These are phyloP conservation scores for Celastrina argiolus DNA, from an alignment of 2,888 invertebrate genomes.

Conservation along the genomic window DNA sequence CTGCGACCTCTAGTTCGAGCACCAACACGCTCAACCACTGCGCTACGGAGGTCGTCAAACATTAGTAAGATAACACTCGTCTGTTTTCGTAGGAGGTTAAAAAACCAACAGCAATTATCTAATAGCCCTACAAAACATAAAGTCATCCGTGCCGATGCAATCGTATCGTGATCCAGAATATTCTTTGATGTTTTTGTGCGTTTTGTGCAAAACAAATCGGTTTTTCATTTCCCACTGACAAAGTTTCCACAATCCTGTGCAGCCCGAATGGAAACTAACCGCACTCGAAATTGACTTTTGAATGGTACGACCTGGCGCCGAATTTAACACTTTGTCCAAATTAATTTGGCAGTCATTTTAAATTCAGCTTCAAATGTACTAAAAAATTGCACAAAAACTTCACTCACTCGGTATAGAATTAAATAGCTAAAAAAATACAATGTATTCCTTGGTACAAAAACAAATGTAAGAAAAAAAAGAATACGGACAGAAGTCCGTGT, in stretches of 20 bases:
- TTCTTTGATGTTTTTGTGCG: neutral
- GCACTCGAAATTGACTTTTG: conserved; percentile 6
- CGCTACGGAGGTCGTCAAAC: too few species aligned
- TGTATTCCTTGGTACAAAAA: too few species aligned
- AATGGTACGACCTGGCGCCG: conserved; percentile 7
- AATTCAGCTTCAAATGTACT: too few species aligned
- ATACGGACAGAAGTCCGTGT: too few species aligned
- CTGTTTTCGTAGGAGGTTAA: too few species aligned
- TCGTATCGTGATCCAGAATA: neutral
- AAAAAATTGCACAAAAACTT: too few species aligned
- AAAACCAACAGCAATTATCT: neutral
- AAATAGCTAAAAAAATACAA: too few species aligned
- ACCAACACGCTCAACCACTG: too few species aligned
- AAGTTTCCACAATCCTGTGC: neutral
- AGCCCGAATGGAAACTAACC: neutral
- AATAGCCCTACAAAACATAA: neutral
- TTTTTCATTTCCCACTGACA: neutral
- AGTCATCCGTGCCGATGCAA: neutral
- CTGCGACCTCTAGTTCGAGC: too few species aligned
- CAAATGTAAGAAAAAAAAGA: too few species aligned
- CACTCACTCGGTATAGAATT: too few species aligned
- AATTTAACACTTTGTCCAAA: conserved; percentile 5
- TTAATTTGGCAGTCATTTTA: neutral
- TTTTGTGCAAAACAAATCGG: conserved; percentile 4
- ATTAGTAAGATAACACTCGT: too few species aligned